Evolutionary conservation across 2,888 invertebrate genomes (phyloP), one percentile per base, ranked within the genome.

Genomic region (Diloba caeruleocephala): DNA sequence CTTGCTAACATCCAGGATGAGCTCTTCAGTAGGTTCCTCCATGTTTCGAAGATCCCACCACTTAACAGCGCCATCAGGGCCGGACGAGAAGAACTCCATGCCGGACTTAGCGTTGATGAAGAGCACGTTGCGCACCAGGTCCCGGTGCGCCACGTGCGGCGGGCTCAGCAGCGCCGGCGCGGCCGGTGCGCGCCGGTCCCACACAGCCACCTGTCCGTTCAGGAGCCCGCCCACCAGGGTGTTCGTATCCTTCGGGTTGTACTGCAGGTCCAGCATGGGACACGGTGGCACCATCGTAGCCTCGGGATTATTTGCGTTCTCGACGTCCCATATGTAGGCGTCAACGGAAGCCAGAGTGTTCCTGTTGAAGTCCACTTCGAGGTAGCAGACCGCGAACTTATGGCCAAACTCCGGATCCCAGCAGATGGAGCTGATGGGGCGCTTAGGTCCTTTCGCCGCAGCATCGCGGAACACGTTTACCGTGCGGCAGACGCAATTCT

Each of bases 41-140:
- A 96, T 82, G 72, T 95, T 94, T 12, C 96, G 92, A 9, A 94
- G 93, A 84, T 97, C 96, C 96, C 96, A 97, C 96, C 96, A 97
- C 82, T 96, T 95, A 32, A 97, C 95, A 85, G 96, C 96, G 1
- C 99, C 99, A 84, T 99, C 99, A 1, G 97, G 96, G 0, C 98
- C 96, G 0, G 96, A 95, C 0, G 98, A 98, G 89, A 98, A 98
- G 83, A 98, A 98, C 84, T 99, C 99, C 0, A 96, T 96, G 0
- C 98, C 98, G 1, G 98, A 97, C 91, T 99, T 99, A 0, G 98
- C 97, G 82, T 97, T 96, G 52, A 98, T 96, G 97, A 98, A 98
- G 0, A 97, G 88, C 8, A 98, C 96, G 67, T 96, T 96, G 65
- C 96, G 95, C 6, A 97, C 98, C 0, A 97, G 96, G 89, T 99